Base-by-base conservation (phyloP, 2,888 invertebrate genomes). In the Venusia cambrica region DNA sequence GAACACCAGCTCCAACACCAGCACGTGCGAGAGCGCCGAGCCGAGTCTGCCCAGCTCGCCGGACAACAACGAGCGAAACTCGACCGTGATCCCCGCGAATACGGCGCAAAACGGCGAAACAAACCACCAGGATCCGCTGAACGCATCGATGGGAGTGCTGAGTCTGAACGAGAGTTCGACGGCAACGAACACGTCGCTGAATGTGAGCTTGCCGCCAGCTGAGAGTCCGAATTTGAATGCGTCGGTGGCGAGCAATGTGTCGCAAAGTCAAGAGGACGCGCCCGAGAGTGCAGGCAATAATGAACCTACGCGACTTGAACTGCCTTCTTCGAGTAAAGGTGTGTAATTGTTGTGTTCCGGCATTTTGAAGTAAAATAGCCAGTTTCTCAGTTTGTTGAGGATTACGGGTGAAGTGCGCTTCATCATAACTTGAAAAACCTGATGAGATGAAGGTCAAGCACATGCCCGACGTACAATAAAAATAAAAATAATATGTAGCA, bases 11-110 rank as follows among this genome's bases (percentile, higher is more conserved):
- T 92, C 92, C 0, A 89, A 91, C 42, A 91, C 92, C 0, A 93
- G 92, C 55, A 92, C 92, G 10, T 92, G 93, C 8, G 85, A 83
- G 19, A 92, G 92, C 59, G 92, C 92, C 3, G 91, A 93, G 13
- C 92, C 94, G 0, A 92, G 92, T 46, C 90, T 94, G 33, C 94
- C 94, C 0, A 90, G 91, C 22, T 91, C 91, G 0, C 91, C 91
- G 0, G 90, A 85, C 7, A 51, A 51, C 12, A 73, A 73, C n/a
- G 72, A 74, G 2, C 51, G 68, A 45, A 74, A 70, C 27, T 46
- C 67, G 3, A 65, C 73, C 6, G 58, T 68, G 12, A 37, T 53
- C 4, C 47, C 51, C 0, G 30, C 44, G 0, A 57, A 56, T 18
- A 58, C 60, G 37, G 48, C 52, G 20, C 65, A 58, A 21, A 67